These are phyloP conservation scores for Daktulosphaira vitifoliae DNA, from an alignment of 1,140 invertebrate species.

Conservation along the genomic window DNA sequence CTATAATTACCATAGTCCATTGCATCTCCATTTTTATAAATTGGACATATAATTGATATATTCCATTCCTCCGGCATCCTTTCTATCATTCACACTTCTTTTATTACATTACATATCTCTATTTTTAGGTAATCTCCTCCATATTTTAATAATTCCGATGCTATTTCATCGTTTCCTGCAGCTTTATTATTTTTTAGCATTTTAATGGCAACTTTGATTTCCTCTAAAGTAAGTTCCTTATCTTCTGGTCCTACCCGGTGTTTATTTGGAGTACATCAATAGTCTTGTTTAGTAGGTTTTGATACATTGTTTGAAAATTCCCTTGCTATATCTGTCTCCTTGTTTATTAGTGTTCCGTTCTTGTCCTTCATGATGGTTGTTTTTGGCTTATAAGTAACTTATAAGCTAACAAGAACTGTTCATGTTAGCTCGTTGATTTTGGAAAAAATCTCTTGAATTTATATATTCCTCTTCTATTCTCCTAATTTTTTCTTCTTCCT, in stretches of 20 bases:
- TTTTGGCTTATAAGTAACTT: constrained; percentile 2
- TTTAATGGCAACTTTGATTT: constrained; percentile 26
- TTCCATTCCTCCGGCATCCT: constrained; percentile 37
- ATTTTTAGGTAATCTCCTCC: not conserved
- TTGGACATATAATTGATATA: constrained; percentile 34
- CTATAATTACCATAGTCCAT: constrained; percentile 37
- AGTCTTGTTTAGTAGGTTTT: not conserved
- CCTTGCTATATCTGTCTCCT: constrained; percentile 10
- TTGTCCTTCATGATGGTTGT: constrained; percentile 10
- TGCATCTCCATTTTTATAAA: constrained; percentile 38
- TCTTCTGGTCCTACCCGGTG: not conserved
- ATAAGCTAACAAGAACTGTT: too few relatives aligned
- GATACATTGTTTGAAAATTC: not conserved
- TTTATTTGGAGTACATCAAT: not conserved
- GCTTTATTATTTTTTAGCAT: constrained; percentile 26
- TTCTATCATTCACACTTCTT: not conserved
- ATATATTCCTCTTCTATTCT: constrained; percentile 26
- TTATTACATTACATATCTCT: not conserved
- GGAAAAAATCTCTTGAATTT: constrained; percentile 12
- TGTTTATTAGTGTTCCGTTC: constrained; percentile 9
- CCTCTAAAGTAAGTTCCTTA: constrained; percentile 1
- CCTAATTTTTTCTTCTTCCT: constrained; percentile 17
- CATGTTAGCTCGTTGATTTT: not conserved
- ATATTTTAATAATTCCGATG: constrained; percentile 18
- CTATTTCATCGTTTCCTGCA: constrained; percentile 29